phyloP scores from a whole-genome alignment of 2,113 vertebrate species.

The Sebastes schlegelii region DNA sequence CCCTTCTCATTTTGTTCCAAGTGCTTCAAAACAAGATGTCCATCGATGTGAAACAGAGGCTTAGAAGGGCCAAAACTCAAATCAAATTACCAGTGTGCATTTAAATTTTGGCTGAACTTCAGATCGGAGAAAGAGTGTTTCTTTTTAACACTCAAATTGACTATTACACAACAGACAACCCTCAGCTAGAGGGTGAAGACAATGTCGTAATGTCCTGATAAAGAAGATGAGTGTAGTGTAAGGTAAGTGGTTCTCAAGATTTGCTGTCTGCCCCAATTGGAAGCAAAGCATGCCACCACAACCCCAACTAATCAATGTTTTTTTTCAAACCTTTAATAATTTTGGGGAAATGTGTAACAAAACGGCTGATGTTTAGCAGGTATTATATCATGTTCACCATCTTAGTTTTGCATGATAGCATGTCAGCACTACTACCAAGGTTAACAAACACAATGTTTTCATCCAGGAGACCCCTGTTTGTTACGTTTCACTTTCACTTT shows the following conservation, averaged over 20 bases:
- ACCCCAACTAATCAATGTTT: not conserved
- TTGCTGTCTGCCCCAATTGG: not conserved
- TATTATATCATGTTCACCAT: not conserved
- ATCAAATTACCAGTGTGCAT: conserved; percentile 6
- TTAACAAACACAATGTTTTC: too few species aligned
- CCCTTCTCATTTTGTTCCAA: not conserved
- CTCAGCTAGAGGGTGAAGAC: not conserved
- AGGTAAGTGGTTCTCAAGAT: not conserved
- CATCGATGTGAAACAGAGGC: not conserved
- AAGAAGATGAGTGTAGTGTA: not conserved
- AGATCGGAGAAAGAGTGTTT: not conserved
- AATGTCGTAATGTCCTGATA: not conserved
- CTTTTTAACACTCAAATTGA: not conserved
- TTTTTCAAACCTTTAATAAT: not conserved
- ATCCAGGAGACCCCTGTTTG: too few species aligned
- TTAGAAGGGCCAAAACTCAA: not conserved
- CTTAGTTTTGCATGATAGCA: not conserved
- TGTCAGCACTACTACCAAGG: too few species aligned
- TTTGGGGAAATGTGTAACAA: not conserved
- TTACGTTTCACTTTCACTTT: too few species aligned
- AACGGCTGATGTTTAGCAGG: not conserved
- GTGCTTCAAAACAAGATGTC: conserved; percentile 17
- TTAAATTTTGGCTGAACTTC: conserved; percentile 8
- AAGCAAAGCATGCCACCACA: not conserved
- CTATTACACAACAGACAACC: not conserved